Base-by-base conservation (phyloP, 2,113 vertebrate species). In the Clarias gariepinus region DNA sequence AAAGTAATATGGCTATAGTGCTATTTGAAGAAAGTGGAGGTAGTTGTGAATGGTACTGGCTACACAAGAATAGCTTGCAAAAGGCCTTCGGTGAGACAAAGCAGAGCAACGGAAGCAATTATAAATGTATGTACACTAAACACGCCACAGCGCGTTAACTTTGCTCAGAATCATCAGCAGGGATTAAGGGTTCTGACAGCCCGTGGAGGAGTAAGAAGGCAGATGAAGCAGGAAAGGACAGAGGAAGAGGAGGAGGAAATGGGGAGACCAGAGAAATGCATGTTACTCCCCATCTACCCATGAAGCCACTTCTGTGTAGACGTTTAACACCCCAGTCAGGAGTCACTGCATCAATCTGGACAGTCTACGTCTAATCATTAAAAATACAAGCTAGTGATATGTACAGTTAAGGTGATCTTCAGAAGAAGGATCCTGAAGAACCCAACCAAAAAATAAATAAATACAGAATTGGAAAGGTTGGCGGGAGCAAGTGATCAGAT, bases 141-240 rank as follows among this genome's bases (percentile, higher is more conserved):
- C 57, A 82, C 79, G 61, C 73, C 58, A 84, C 21, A 86, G 87
- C 85, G 88, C 86, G 85, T 95, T 94, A 95, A 93, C 92, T 93
- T 91, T 94, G 92, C 84, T 95, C 95, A 85, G 94, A 90, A 89
- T 95, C 92, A 64, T 93, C 91, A 82, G 90, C 89, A 80, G 92
- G 88, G 68, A 96, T 91, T 85, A 96, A 92, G 82, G 94, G 93
- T 83, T 87, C 95, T 95, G 61, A n/a, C 78, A 33, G 84, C 69
- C 85, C 60, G 63, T 69, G 85, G 80, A 58, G 89, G 23, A 78
- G 90, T 58, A 89, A 83, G 57, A 83, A 87, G 85, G 71, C 63
- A 86, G 84, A 88, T 92, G 85, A 91, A 91, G 81, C 52, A 60
- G 71, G 68, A 58, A 69, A 80, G 64, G 57, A 66, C 47, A 89